Percentiles rank a stretch among this genome's conserved stretches.
Evolutionary conservation across 2,888 invertebrate species (phyloP).

Genomic region (Sylvicola cinctus): DNA sequence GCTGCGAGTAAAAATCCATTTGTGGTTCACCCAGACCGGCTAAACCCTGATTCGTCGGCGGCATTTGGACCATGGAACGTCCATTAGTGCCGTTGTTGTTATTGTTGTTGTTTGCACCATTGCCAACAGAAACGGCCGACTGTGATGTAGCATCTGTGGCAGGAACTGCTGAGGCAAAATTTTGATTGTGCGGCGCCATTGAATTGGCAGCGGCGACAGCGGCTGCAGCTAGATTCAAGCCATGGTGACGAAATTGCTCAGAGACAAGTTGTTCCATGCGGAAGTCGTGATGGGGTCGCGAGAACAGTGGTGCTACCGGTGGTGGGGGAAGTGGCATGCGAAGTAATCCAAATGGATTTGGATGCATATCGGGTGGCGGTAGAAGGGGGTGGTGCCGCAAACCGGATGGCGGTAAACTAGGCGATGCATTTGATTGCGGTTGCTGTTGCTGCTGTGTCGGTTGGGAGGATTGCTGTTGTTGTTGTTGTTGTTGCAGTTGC

Average conservation of each 20-base stretch:
- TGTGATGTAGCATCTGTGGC: conserved; percentile 27
- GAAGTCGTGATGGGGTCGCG: conserved; percentile 59
- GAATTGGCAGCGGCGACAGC: conserved; percentile 42
- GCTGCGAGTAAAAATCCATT: conserved; percentile 98
- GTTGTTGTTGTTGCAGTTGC: conserved; percentile 40
- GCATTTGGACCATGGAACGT: conserved; percentile 11
- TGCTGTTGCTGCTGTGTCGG: conserved; percentile 27
- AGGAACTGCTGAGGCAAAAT: conserved; percentile 34
- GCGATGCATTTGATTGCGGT: conserved; percentile 26
- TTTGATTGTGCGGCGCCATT: conserved; percentile 36
- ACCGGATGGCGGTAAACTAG: conserved; percentile 25
- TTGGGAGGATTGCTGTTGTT: conserved; percentile 32
- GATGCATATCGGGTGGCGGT: conserved; percentile 52
- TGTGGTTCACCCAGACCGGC: conserved; percentile 71
- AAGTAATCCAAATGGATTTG: conserved; percentile 50
- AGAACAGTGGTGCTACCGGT: conserved; percentile 45
- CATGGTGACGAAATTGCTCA: conserved; percentile 64
- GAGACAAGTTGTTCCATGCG: conserved; percentile 69
- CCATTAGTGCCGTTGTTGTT: conserved; percentile 13
- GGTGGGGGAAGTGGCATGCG: conserved; percentile 56
- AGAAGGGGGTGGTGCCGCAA: conserved; percentile 44
- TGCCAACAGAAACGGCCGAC: conserved; percentile 12
- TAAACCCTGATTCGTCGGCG: conserved; percentile 32
- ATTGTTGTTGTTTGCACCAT: conserved; percentile 11
- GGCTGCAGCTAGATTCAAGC: conserved; percentile 54